These are phyloP conservation scores for Meteorus colon DNA, from an alignment of 2,888 invertebrate species.

Conservation along the genomic window DNA sequence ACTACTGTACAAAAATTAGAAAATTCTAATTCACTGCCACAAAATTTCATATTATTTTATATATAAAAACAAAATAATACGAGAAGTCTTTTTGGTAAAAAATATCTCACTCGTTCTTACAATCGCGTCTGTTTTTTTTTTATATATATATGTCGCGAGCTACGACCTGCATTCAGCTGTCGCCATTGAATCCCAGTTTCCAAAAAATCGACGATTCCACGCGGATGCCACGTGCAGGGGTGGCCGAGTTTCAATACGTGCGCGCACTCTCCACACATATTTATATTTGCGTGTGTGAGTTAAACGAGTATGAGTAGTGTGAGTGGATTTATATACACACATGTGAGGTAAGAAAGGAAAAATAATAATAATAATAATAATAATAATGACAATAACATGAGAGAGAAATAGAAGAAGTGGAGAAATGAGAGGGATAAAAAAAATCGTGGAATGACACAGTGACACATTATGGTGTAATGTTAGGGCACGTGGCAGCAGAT, in stretches of 20 bases:
- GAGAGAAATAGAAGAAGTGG: background rate
- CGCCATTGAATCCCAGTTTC: constrained; percentile 66
- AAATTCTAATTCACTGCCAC: too few species aligned
- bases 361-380: background rate
- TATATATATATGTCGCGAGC: constrained; percentile 25
- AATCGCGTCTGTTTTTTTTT: background rate
- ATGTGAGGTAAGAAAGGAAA: constrained; percentile 9
- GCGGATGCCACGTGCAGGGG: constrained; percentile 46
- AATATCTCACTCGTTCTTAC: background rate
- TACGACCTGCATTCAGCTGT: constrained; percentile 69
- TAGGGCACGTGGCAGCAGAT: constrained; percentile 71
- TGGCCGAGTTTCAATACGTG: constrained; percentile 37
- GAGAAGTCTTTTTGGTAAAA: background rate
- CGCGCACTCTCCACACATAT: constrained; percentile 18
- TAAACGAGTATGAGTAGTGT: background rate
- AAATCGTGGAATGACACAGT: constrained; percentile 66
- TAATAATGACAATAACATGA: background rate
- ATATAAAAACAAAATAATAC: background rate
- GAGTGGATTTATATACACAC: too few species aligned
- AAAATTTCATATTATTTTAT: too few species aligned
- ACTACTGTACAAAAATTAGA: too few species aligned
- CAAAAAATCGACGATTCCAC: constrained; percentile 70
- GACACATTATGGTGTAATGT: constrained; percentile 72
- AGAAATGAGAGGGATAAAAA: constrained; percentile 44
- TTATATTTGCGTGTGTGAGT: background rate